Base-by-base conservation (phyloP, 92 coral and sea anemone genomes). In the Galaxea fascicularis region DNA sequence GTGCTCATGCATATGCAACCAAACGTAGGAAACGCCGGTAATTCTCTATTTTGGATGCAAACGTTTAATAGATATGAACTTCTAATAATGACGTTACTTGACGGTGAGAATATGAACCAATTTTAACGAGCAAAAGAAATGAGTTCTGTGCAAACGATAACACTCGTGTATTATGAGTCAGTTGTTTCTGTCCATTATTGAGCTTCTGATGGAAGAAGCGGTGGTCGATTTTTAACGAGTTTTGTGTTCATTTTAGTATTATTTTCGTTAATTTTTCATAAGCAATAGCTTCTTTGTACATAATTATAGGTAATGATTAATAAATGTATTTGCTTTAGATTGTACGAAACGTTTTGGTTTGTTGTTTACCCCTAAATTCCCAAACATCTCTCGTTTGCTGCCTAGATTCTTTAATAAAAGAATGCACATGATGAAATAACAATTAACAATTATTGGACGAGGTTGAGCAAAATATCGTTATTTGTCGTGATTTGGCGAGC, bases 211-310 rank as follows among this genome's bases (percentile, higher is more conserved):
- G 2, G 28, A 28, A 28, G 16, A 4, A 46, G 46, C 22, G 30
- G 28, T 47, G 56, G 28, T 79, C 52, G 51, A 6, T 79, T 79
- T 78, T 79, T 51, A 49, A 30, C n/a, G 6, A 0, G 41, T 35
- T 79, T 67, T 66, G 59, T 66, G 65, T 79, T 29, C 74, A 65
- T 79, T 79, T 79, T 79, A 79, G 84, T 79, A 20, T 6, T 35
- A 0, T 28, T 49, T 79, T 79, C 35, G 45, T 63, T 65, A 64
- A 17, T 26, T 79, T 45, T 15, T 45, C 70, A 17, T 56, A 49
- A 46, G 65, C 22, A 49, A 56, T 79, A 64, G 64, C 17, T 46
- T 47, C 29, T 59, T 15, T 79, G 75, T 79, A 79, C 59, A 79
- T 65, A 79, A 74, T 24, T 15, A 24, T 79, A 79, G 84, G 65